Evolutionary conservation across 2,113 vertebrate genomes (phyloP).

Genomic region (Cololabis saira): DNA sequence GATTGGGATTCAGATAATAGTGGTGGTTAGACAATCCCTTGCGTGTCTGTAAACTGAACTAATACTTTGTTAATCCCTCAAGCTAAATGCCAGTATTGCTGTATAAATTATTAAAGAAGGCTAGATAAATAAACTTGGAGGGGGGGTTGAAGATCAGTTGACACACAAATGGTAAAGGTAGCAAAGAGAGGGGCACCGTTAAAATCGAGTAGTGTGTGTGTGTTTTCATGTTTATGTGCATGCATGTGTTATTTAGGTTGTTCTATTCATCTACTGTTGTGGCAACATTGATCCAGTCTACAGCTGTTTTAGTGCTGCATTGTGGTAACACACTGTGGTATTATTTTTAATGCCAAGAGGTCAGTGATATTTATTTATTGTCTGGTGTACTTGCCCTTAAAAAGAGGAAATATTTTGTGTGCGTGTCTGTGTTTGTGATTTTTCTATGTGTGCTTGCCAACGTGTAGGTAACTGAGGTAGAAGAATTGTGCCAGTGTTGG

Average conservation of each 20-base stretch:
- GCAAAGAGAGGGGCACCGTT: no score
- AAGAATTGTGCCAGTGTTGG: conserved; percentile 6
- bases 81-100: no score
- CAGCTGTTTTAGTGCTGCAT: conserved; percentile 40
- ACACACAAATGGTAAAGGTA: no score
- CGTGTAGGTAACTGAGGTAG: background rate
- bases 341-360: conserved; percentile 45
- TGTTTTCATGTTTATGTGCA: background rate
- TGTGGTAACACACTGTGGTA: conserved; percentile 23
- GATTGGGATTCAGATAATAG: no score
- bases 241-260: conserved; percentile 39
- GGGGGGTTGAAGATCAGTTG: no score
- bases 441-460: no score
- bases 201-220: conserved; percentile 1
- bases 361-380: conserved; percentile 59
- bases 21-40: background rate
- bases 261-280: conserved; percentile 46
- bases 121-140: no score
- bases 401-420: conserved; percentile 9
- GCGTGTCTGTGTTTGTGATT: no score
- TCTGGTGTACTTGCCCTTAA: conserved; percentile 7
- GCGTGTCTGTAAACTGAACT: background rate
- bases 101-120: no score
- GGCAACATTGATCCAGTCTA: conserved; percentile 47
- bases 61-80: no score